Evolutionary conservation across 2,888 invertebrate genomes (phyloP).

Genomic region (Andricus quercusramuli): DNA sequence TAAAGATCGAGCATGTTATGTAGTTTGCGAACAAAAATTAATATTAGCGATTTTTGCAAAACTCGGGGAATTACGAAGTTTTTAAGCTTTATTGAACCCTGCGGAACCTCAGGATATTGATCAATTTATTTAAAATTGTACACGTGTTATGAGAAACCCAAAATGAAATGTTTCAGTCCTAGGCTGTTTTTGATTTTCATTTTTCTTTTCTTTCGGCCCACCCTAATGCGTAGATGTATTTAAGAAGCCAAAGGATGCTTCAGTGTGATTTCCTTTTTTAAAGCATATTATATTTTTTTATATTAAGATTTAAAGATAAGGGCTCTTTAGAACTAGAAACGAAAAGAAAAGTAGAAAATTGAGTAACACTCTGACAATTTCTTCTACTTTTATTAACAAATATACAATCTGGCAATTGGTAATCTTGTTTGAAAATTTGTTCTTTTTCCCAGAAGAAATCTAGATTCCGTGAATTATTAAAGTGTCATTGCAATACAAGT

Average conservation of each 20-base stretch:
- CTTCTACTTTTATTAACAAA: neutral
- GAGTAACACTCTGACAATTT: neutral
- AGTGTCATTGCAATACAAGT: neutral
- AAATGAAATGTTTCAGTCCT: too few relatives aligned
- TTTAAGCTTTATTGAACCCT: too few relatives aligned
- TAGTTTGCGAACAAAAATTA: too few relatives aligned
- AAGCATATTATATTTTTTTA: constrained; percentile 23
- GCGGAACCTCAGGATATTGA: too few relatives aligned
- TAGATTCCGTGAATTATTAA: neutral
- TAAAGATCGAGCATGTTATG: too few relatives aligned
- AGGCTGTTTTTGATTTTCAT: too few relatives aligned
- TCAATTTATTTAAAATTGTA: too few relatives aligned
- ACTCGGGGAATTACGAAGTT: too few relatives aligned
- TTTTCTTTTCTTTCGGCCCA: too few relatives aligned
- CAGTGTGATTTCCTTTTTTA: constrained; percentile 33
- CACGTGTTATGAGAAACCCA: too few relatives aligned
- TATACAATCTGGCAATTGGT: neutral
- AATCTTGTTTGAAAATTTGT: neutral
- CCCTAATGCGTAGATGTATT: neutral
- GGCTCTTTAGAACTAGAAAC: neutral
- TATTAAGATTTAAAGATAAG: neutral
- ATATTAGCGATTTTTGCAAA: too few relatives aligned
- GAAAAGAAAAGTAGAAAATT: neutral
- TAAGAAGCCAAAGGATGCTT: constrained; percentile 19
- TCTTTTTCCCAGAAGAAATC: neutral